Evolutionary conservation across 2,888 invertebrate species (phyloP).

Genomic region (Phortica magna): DNA sequence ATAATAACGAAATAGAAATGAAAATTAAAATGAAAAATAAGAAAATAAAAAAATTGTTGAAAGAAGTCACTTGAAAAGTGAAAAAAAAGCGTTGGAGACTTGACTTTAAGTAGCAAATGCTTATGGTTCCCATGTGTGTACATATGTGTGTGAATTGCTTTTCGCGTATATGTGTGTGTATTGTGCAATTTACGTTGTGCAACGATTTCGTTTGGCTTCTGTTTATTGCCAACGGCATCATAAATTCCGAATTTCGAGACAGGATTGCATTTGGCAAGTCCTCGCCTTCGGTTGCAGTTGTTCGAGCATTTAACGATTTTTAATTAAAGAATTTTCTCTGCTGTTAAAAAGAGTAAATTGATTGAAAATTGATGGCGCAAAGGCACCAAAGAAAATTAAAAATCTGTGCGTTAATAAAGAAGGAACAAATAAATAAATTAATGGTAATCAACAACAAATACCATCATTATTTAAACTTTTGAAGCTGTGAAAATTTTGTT

Average conservation of each 20-base stretch:
- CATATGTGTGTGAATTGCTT: neutral
- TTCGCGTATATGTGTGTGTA: conserved; percentile 33
- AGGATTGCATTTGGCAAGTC: conserved; percentile 8
- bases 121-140: neutral
- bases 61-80: neutral
- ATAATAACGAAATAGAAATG: neutral
- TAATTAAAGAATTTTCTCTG: conserved; percentile 59
- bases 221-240: conserved; percentile 51
- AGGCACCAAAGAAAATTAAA: neutral
- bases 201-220: conserved; percentile 36
- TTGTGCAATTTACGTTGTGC: neutral
- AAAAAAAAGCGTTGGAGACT: neutral
- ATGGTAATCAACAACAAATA: too few species aligned
- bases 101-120: neutral
- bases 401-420: neutral
- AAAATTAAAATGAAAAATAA: neutral
- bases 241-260: conserved; percentile 45
- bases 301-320: conserved; percentile 60
- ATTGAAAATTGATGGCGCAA: conserved; percentile 13
- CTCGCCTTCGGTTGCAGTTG: conserved; percentile 46
- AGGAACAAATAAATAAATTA: neutral
- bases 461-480: too few species aligned
- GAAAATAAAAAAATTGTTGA: neutral
- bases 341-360: conserved; percentile 43
- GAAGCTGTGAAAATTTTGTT: too few species aligned